Percentiles rank a stretch among this genome's conserved stretches.
phyloP scores from a whole-genome alignment of 2,797 vertebrate species.

The Parambassis ranga region DNA sequence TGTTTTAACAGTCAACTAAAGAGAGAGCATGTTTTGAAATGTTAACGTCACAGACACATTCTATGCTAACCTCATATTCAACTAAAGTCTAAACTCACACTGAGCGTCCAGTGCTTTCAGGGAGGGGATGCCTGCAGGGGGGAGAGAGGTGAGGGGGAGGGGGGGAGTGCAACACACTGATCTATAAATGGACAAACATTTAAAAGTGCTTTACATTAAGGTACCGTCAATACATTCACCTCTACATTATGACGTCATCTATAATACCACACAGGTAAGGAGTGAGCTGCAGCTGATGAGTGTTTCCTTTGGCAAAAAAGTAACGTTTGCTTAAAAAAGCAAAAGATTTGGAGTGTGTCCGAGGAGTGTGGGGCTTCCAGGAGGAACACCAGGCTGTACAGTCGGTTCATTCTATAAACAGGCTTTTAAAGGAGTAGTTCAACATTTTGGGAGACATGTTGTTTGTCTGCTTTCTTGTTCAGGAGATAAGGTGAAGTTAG shows the following conservation, averaged over 20 bases:
- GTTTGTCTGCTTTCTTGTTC: background rate
- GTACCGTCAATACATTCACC: constrained; percentile 77
- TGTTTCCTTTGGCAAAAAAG: constrained; percentile 52
- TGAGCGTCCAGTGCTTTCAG: constrained; percentile 30
- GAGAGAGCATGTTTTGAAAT: constrained; percentile 30
- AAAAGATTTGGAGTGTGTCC: constrained; percentile 41
- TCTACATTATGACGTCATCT: constrained; percentile 61
- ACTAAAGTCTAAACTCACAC: constrained; percentile 40
- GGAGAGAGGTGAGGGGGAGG: background rate
- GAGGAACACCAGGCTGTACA: constrained; percentile 3
- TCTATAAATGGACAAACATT: constrained; percentile 66
- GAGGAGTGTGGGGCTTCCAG: constrained; percentile 44
- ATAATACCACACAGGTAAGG: constrained; percentile 61
- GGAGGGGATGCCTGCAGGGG: constrained; percentile 39
- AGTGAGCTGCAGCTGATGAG: constrained; percentile 45
- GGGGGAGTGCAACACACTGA: constrained; percentile 41
- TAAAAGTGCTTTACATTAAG: constrained; percentile 82
- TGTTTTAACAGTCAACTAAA: constrained; percentile 44
- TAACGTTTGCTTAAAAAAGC: constrained; percentile 20
- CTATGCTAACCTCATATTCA: constrained; percentile 28
- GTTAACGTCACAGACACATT: constrained; percentile 36
- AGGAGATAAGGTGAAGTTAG: too few species aligned
- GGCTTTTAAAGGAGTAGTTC: background rate
- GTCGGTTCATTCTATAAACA: background rate
- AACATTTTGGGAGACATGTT: background rate